These are phyloP conservation scores for Diabrotica undecimpunctata DNA, from an alignment of 1,140 invertebrate genomes.

Conservation along the genomic window DNA sequence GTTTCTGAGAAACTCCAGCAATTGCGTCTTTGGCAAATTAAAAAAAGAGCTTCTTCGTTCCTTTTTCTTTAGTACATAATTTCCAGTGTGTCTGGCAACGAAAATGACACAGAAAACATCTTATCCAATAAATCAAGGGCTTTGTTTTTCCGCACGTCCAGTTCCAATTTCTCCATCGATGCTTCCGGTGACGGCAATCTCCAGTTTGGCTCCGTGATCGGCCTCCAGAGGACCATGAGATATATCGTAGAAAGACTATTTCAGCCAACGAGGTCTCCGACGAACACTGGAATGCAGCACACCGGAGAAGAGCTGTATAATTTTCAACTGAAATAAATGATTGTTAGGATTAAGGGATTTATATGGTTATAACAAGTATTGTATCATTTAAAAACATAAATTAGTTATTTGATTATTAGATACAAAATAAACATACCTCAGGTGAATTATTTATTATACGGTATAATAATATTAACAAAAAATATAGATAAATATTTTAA, in stretches of 20 bases:
- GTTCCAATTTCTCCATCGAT: slow-evolving; percentile 35
- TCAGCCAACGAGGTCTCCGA: neutral
- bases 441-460: too few species aligned
- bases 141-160: slow-evolving; percentile 42
- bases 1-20: neutral
- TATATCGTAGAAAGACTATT: slow-evolving; percentile 20
- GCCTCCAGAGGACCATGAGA: slow-evolving; percentile 35
- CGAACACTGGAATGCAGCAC: neutral
- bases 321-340: too few species aligned
- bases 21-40: neutral
- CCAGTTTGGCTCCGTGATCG: slow-evolving; percentile 34
- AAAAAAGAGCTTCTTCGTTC: slow-evolving; percentile 6
- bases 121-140: slow-evolving; percentile 39
- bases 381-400: too few species aligned
- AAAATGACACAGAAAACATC: slow-evolving; percentile 29
- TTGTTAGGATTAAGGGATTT: too few species aligned
- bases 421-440: too few species aligned
- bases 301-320: neutral
- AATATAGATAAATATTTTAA: too few species aligned
- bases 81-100: slow-evolving; percentile 34
- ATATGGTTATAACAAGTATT: too few species aligned
- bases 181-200: slow-evolving; percentile 31
- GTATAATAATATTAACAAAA: too few species aligned
- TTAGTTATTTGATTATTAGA: too few species aligned
- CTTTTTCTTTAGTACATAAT: slow-evolving; percentile 30